phyloP scores from a whole-genome alignment of 2,797 vertebrate genomes.

The Coregonus suidteri region DNA sequence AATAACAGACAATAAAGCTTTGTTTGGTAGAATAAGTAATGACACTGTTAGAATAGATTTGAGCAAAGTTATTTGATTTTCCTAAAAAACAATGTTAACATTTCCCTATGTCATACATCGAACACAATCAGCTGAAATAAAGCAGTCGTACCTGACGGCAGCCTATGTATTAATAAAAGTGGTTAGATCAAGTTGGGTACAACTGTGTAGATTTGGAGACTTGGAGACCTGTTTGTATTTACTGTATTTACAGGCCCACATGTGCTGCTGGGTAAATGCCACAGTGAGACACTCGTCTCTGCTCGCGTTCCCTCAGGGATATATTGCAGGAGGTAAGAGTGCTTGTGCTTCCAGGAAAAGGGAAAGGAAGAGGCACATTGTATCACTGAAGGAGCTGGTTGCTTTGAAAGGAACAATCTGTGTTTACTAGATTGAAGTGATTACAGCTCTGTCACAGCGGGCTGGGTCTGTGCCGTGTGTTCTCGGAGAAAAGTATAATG shows the following conservation, averaged over 20 bases:
- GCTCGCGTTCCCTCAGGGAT: slow-evolving; percentile 1
- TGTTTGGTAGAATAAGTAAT: background rate
- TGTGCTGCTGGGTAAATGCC: slow-evolving; percentile 7
- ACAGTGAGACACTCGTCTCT: background rate
- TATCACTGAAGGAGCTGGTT: slow-evolving; percentile 33
- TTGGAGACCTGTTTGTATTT: slow-evolving; percentile 3
- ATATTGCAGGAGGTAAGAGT: slow-evolving; percentile 4
- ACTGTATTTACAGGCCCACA: background rate
- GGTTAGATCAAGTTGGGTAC: background rate
- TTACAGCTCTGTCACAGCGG: slow-evolving; percentile 72
- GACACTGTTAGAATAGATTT: background rate
- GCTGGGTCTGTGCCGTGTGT: slow-evolving; percentile 34
- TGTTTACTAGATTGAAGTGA: slow-evolving; percentile 78
- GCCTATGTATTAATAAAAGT: background rate
- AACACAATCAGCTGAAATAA: slow-evolving; percentile 2
- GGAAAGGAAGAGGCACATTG: slow-evolving; percentile 6
- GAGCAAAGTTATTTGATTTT: background rate
- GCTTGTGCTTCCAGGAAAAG: background rate
- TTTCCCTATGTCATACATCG: background rate
- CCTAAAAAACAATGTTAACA: background rate
- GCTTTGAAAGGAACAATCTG: slow-evolving; percentile 50
- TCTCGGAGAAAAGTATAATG: slow-evolving; percentile 66
- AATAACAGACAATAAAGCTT: background rate
- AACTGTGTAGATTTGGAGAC: background rate
- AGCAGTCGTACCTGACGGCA: background rate